phyloP scores from a whole-genome alignment of 2,113 vertebrate genomes.

The Excalfactoria chinensis region DNA sequence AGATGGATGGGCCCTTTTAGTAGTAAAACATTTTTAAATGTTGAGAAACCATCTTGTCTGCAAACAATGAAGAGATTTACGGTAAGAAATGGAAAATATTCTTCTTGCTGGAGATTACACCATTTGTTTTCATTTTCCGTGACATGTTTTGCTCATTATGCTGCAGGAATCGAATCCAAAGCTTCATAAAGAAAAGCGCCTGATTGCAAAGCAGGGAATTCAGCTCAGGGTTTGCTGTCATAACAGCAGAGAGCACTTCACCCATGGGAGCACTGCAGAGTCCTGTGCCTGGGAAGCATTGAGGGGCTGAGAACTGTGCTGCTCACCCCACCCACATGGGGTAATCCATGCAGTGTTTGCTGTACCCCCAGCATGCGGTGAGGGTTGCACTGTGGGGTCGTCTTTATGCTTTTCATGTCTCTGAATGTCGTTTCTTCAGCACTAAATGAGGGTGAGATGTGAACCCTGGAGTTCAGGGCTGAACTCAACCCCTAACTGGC shows the following conservation, averaged over 20 bases:
- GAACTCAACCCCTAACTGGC: neutral
- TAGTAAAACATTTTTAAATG: neutral
- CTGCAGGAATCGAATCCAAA: slow-evolving; percentile 7
- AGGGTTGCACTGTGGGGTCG: neutral
- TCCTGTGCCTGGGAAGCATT: neutral
- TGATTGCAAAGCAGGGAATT: neutral
- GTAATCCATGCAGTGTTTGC: neutral
- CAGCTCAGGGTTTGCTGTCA: neutral
- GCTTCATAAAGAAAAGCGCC: neutral
- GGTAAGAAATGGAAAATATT: slow-evolving; percentile 25
- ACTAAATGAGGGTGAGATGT: neutral
- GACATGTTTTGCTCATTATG: slow-evolving; percentile 20
- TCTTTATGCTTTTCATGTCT: neutral
- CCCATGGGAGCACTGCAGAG: neutral
- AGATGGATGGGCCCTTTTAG: neutral
- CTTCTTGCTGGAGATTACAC: neutral
- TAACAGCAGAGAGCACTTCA: neutral
- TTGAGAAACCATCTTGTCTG: slow-evolving; percentile 32
- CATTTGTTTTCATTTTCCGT: slow-evolving; percentile 42
- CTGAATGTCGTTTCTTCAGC: neutral
- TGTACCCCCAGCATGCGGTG: fast-evolving
- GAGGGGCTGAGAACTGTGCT: fast-evolving
- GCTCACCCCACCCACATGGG: neutral
- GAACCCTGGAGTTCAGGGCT: neutral
- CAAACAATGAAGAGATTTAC: slow-evolving; percentile 15